Base-by-base conservation (phyloP, 2,113 vertebrate species). In the Notarius lentiginosus region DNA sequence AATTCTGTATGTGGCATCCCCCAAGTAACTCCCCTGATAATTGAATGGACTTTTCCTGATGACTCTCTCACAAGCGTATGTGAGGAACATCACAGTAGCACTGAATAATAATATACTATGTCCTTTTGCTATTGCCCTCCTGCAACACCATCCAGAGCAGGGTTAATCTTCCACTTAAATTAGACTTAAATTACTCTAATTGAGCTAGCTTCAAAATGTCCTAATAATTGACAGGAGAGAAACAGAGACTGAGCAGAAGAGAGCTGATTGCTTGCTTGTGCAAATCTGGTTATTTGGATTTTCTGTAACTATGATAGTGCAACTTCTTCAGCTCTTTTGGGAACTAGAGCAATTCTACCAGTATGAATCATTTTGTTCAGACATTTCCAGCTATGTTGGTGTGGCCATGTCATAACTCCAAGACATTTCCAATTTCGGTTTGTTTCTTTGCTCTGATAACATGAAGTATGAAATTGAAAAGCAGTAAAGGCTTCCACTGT, bases 341-440 rank as follows among this genome's bases (percentile, higher is more conserved):
- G 86, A 87, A 87, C 84, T 77, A 41, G 81, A 85, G 76, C 80
- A 89, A 41, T 87, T 85, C 83, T 73, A 27, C 30, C 72, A 79
- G 82, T 51, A 77, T 79, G 73, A 87, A 22, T 60, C 66, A 63
- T 70, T 65, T 84, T 86, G 47, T 85, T 84, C 58, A 60, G 65
- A 34, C 75, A 84, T 76, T 66, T 87, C 79, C 47, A 89, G 68
- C 82, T 65, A 73, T 77, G 27, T 51, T 84, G 63, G 76, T 60
- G 53, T 80, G 85, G 61, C 30, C 4, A 70, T 72, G 22, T 10
- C 79, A 80, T 20, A 72, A 60, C 15, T 86, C 47, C n/a, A 20
- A 77, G 77, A 85, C 41, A 65, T 41, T 41, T 4, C 41, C 61
- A 51, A 18, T n/a, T 83, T 58, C 41, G 18, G 17, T n/a, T 84